These are phyloP conservation scores for Platichthys flesus DNA, from an alignment of 2,113 vertebrate genomes.

Conservation along the genomic window DNA sequence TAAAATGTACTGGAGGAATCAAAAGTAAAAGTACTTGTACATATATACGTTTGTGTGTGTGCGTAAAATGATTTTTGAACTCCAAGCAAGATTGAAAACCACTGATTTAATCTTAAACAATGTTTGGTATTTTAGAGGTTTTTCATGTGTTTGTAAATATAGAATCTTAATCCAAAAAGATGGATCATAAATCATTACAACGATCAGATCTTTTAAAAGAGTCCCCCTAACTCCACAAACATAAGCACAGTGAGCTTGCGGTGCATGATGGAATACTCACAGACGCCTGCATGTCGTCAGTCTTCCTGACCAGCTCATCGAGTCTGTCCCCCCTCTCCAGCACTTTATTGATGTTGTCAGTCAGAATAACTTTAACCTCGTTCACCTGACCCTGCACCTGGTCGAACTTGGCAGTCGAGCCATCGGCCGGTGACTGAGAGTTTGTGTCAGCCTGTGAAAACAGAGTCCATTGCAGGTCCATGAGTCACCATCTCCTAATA, in stretches of 20 bases:
- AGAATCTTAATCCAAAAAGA: too few relatives aligned
- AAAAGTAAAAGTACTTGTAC: too few relatives aligned
- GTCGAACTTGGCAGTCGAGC: slow-evolving; percentile 62
- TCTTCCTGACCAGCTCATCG: slow-evolving; percentile 81
- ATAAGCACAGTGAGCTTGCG: neutral
- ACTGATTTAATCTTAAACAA: neutral
- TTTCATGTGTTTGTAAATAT: too few relatives aligned
- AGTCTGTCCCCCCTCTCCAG: slow-evolving; percentile 84
- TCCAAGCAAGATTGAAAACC: neutral
- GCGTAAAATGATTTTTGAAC: too few relatives aligned
- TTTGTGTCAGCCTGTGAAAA: slow-evolving; percentile 68
- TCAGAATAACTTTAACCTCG: slow-evolving; percentile 87
- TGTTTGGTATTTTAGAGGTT: neutral
- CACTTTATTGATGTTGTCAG: slow-evolving; percentile 88
- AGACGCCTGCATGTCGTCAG: slow-evolving; percentile 80
- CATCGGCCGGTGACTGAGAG: slow-evolving; percentile 47
- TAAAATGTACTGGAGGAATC: too few relatives aligned
- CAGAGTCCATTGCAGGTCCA: neutral
- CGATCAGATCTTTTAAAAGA: neutral
- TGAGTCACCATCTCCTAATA: neutral
- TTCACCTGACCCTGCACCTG: slow-evolving; percentile 84
- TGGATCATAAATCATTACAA: neutral
- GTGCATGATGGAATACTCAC: slow-evolving; percentile 68
- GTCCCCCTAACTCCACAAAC: neutral
- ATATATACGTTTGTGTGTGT: too few relatives aligned